Conservation (phyloP, 2,797 vertebrate genomes). For the Graptemys geographica region DNA sequence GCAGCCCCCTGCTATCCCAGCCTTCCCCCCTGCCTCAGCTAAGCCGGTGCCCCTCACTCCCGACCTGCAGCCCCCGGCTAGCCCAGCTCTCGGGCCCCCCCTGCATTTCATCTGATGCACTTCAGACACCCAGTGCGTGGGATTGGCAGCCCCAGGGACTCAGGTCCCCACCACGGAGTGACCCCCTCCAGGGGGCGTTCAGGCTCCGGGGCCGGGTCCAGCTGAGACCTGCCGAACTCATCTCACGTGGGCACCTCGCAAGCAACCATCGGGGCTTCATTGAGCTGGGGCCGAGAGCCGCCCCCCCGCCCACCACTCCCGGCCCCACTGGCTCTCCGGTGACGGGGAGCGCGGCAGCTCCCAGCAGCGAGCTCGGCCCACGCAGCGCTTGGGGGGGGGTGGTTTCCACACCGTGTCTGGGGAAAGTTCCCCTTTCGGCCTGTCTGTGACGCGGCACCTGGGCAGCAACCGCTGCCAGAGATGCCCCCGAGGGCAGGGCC, state of each 20-base stretch:
- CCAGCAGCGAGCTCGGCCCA: no score
- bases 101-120: background rate
- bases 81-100: background rate
- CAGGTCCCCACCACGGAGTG: background rate
- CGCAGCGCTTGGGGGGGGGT: fast-evolving
- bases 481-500: background rate
- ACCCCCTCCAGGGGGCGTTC: no score
- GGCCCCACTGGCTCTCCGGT: background rate
- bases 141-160: background rate
- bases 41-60: no score
- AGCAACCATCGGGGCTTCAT: background rate
- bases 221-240: background rate
- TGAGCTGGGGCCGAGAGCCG: no score
- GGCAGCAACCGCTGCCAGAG: background rate
- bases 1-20: no score
- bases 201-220: background rate
- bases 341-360: no score
- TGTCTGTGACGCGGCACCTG: background rate
- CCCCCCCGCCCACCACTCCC: background rate
- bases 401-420: background rate
- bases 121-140: background rate
- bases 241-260: background rate
- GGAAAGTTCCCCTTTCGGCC: background rate
- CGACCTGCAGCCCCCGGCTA: no score
- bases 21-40: no score